Evolutionary conservation across 2,888 invertebrate species (phyloP).

Genomic region (Chironomus tentans): DNA sequence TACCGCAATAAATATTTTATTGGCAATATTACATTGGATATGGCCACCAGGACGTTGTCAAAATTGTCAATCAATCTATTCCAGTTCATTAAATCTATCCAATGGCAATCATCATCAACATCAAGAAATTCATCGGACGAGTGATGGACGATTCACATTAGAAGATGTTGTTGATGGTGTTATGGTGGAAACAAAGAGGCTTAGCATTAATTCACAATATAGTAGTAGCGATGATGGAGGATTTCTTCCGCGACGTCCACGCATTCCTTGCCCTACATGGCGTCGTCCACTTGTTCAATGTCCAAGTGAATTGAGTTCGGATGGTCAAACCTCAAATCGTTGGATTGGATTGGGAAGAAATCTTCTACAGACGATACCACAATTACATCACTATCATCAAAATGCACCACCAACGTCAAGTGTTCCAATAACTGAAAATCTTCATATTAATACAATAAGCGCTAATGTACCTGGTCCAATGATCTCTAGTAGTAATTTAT

Average conservation of each 20-base stretch:
- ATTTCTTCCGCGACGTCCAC: slow-evolving; percentile 55
- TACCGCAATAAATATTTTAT: slow-evolving; percentile 77
- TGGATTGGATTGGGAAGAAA: slow-evolving; percentile 5
- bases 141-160: slow-evolving; percentile 66
- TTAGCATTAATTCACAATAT: slow-evolving; percentile 48
- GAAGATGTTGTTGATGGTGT: slow-evolving; percentile 31
- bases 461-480: slow-evolving; percentile 31
- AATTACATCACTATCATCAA: slow-evolving; percentile 30
- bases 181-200: slow-evolving; percentile 37
- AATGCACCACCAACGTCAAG: slow-evolving; percentile 39
- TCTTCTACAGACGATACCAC: slow-evolving; percentile 32
- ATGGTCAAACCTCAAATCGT: slow-evolving; percentile 35
- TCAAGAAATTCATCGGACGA: slow-evolving; percentile 60
- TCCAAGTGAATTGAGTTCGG: slow-evolving; percentile 59
- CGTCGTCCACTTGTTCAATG: slow-evolving; percentile 54
- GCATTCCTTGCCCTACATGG: slow-evolving; percentile 51
- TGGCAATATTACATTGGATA: slow-evolving; percentile 62
- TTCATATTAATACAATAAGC: slow-evolving; percentile 40
- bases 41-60: slow-evolving; percentile 65
- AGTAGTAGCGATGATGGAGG: slow-evolving; percentile 77
- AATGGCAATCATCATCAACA: slow-evolving; percentile 41
- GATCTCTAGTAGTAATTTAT: slow-evolving; percentile 35
- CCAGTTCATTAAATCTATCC: slow-evolving; percentile 38
- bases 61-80: slow-evolving; percentile 44
- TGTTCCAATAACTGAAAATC: slow-evolving; percentile 37